Conservation (phyloP, 1,140 invertebrate species). For the Sitophilus oryzae region DNA sequence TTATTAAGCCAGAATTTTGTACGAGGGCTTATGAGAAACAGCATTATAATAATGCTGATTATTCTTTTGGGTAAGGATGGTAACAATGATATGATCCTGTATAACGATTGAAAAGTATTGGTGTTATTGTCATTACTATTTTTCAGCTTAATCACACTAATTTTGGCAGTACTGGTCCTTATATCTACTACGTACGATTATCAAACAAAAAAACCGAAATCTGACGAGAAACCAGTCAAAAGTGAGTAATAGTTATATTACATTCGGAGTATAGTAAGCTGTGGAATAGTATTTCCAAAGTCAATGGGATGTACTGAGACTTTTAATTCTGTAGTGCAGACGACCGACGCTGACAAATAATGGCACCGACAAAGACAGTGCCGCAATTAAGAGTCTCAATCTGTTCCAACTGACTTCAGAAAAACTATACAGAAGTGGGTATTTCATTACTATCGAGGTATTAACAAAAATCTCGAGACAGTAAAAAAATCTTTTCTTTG, state of each 20-base stretch:
- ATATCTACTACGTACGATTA: conserved; percentile 34
- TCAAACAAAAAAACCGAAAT: conserved; percentile 15
- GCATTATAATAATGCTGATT: conserved; percentile 42
- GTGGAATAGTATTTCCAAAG: no score
- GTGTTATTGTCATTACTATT: conserved; percentile 4
- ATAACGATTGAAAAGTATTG: neutral
- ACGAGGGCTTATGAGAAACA: conserved; percentile 32
- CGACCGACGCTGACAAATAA: no score
- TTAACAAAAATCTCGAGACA: no score
- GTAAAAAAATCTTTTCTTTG: no score
- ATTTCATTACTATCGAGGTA: no score
- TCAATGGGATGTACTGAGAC: no score
- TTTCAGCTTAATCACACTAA: conserved; percentile 30
- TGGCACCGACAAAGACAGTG: no score
- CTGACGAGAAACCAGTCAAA: conserved; percentile 30
- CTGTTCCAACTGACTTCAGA: no score
- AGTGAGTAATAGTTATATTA: conserved; percentile 24
- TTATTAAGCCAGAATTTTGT: conserved; percentile 39
- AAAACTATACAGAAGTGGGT: no score
- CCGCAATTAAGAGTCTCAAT: no score
- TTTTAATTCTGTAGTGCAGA: no score
- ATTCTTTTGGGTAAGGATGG: conserved; percentile 45
- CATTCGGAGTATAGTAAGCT: neutral
- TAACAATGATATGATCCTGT: neutral
- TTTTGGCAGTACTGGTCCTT: conserved; percentile 31